A percentile compares a stretch with the other conserved stretches of the same genome.
These are phyloP conservation scores for Sarcophaga bullata DNA, from an alignment of 1,140 invertebrate species.

Conservation along the genomic window DNA sequence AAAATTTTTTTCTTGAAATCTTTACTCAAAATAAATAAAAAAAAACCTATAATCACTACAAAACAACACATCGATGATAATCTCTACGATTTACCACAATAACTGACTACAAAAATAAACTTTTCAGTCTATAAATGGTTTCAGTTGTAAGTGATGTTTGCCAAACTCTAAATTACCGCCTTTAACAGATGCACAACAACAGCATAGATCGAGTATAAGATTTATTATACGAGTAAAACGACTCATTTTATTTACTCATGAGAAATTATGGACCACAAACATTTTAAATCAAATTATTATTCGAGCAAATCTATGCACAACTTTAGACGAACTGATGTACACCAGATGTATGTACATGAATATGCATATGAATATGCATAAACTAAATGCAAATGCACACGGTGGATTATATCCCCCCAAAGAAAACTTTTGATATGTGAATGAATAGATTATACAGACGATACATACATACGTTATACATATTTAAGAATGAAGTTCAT, in stretches of 20 bases:
- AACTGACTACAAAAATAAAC: neutral
- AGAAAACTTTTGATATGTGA: constrained; percentile 16
- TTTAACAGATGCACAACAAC: neutral
- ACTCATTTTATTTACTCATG: constrained; percentile 31
- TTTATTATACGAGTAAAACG: neutral
- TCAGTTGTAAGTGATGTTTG: neutral
- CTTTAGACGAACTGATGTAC: neutral
- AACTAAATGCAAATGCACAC: no score
- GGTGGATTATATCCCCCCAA: neutral
- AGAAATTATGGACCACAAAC: constrained; percentile 37
- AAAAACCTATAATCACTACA: no score
- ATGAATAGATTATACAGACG: no score
- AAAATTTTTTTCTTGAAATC: no score
- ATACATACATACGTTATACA: no score
- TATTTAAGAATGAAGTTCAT: neutral
- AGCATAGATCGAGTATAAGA: neutral
- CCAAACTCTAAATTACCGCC: neutral
- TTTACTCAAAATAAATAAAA: no score
- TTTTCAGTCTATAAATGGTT: neutral
- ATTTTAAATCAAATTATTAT: constrained; percentile 41
- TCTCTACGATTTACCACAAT: neutral
- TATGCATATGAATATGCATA: neutral
- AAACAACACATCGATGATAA: neutral
- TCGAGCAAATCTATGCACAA: constrained; percentile 17
- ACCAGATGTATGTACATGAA: no score